Evolutionary conservation across 2,113 vertebrate genomes (phyloP).

Genomic region (Spermophilus dauricus): DNA sequence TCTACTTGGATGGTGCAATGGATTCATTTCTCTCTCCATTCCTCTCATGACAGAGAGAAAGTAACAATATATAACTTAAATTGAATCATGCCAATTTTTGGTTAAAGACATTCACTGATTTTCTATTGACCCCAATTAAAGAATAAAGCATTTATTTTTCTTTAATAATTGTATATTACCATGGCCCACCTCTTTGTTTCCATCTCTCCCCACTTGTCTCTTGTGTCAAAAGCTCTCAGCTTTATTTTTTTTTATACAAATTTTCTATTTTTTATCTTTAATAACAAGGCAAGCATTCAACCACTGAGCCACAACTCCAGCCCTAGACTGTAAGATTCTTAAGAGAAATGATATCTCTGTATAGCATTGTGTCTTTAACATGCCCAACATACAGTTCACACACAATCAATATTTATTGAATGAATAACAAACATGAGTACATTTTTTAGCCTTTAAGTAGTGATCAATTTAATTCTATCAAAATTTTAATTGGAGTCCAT

Average conservation of each 20-base stretch:
- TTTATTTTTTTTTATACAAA: no score
- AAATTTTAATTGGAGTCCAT: background rate
- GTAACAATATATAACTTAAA: background rate
- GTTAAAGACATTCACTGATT: background rate
- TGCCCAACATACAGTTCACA: background rate
- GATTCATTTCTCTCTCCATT: background rate
- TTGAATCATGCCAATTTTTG: background rate
- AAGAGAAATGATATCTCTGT: no score
- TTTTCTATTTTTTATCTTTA: background rate
- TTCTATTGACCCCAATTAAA: background rate
- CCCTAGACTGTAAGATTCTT: background rate
- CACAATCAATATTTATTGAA: background rate
- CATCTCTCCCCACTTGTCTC: background rate
- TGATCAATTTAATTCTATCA: slow-evolving; percentile 22
- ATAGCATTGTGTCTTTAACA: background rate
- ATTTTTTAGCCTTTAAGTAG: background rate
- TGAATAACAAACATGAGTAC: background rate
- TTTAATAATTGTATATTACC: background rate
- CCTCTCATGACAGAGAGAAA: background rate
- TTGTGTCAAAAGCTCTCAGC: background rate
- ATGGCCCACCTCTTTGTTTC: background rate
- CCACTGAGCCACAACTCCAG: no score
- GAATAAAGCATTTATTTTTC: background rate
- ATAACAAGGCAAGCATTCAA: no score
- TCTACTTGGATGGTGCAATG: background rate